Evolutionary conservation across 1,140 invertebrate genomes (phyloP), one percentile per base, ranked within the genome.

Genomic region (Drosophila pruinosa): DNA sequence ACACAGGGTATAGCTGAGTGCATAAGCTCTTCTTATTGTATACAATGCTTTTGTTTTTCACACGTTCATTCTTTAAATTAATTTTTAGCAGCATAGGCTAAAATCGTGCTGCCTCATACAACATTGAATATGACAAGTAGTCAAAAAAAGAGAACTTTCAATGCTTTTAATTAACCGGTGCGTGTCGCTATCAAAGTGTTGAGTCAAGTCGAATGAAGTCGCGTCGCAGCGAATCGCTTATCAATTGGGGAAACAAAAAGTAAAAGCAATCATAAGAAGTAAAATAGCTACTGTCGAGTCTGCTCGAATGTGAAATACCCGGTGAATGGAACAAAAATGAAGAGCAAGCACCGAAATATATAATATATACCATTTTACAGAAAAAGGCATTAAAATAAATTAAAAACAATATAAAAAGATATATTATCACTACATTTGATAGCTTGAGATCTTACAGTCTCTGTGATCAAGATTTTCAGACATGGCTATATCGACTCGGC

Each of bases 151-250:
- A 28, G 14, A 48, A 34, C 4, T 10, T 8, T 19, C 7, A 41
- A n/a, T 47, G 19, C 41, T 31, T 57, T 71, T 65, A 59, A 68
- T 70, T 62, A 63, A 63, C 34, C 12, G 8, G 10, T 53, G 47
- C 57, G 47, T 43, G 24, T 34, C 36, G 24, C 26, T 68, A 68
- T 68, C 58, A 26, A 15, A 43, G 2, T n/a, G n/a, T n/a, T n/a
- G n/a, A n/a, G n/a, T n/a, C n/a, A n/a, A n/a, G n/a, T n/a, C n/a
- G n/a, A n/a, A n/a, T n/a, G n/a, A n/a, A n/a, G n/a, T n/a, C n/a
- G n/a, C 15, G 28, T 21, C 15, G 28, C 14, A 21, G 34, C 28
- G 36, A 12, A 26, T 26, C 10, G 24, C 61, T 65, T 64, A 71
- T 65, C 59, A 65, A 8, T 57, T 26, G 24, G 58, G 31, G 59